Conservation (phyloP, 1,140 invertebrate species). For the Drosophila erecta region DNA sequence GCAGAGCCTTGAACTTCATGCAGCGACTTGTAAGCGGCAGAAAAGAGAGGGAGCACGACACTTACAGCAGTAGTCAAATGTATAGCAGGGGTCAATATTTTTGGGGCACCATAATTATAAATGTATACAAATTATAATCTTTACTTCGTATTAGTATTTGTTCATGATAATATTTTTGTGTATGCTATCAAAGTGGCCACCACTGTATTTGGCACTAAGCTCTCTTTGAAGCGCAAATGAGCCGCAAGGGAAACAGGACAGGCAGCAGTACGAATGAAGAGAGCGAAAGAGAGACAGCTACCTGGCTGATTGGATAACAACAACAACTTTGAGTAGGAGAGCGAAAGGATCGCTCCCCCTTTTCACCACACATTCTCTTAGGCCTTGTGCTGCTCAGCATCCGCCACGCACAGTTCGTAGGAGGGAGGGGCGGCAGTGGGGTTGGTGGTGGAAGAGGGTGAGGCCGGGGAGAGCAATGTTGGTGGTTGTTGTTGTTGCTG, state of each 20-base stretch:
- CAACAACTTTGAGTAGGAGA: slow-evolving; percentile 6
- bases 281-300: slow-evolving; percentile 13
- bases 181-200: slow-evolving; percentile 1
- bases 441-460: slow-evolving; percentile 1
- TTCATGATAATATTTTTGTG: neutral
- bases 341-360: neutral
- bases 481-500: neutral
- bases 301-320: slow-evolving; percentile 32
- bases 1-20: slow-evolving; percentile 36
- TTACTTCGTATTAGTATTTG: neutral
- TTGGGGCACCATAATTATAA: too few relatives aligned
- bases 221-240: slow-evolving; percentile 21
- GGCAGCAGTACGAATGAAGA: slow-evolving; percentile 10
- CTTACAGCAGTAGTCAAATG: neutral
- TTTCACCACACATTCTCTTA: slow-evolving; percentile 11
- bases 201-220: neutral
- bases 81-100: neutral
- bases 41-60: neutral
- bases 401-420: slow-evolving; percentile 31
- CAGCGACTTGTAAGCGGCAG: slow-evolving; percentile 20
- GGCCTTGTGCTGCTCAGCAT: slow-evolving; percentile 16
- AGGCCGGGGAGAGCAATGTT: slow-evolving; percentile 1
- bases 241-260: slow-evolving; percentile 16
- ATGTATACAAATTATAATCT: too few relatives aligned
- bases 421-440: slow-evolving; percentile 19